Base-by-base conservation (phyloP, 2,888 invertebrate genomes). In the Autographa pulchrina region DNA sequence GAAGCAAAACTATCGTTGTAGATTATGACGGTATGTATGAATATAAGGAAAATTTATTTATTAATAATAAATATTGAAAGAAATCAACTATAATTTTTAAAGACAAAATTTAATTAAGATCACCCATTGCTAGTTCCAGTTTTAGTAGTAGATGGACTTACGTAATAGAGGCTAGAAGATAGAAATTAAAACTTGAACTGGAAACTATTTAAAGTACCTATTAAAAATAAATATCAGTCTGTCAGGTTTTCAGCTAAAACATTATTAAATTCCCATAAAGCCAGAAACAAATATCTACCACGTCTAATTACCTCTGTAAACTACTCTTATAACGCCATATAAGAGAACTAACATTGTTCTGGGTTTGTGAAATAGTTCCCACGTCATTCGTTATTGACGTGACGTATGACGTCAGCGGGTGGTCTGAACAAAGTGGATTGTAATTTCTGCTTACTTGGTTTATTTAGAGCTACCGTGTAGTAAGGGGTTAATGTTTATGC, bases 381-480 rank as follows among this genome's bases (percentile, higher is more conserved):
- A 89, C 89, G 85, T 87, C 85, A 82, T 81, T 85, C 81, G 72
- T 62, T 74, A 72, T 82, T 88, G 89, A 90, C 86, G 89, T 84
- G 86, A 86, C 86, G 86, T 90, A 92, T 90, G 91, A 89, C 84
- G 89, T 70, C 93, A 70, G 83, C 92, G 92, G 93, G 94, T 90
- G 94, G 94, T 91, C 93, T 61, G 68, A 32, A 56, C 74, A n/a
- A 76, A 85, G 86, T 84, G 83, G 77, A 67, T 76, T 61, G 61
- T 61, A 61, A 61, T 61, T 60, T 72, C 70, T 43, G 68, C 59
- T 11, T 72, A n/a, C 65, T 74, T 78, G 65, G 63, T 63, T 60
- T 25, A 35, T 13, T 71, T 71, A 75, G 69, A 63, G 81, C 81
- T 76, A 35, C 76, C 74, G 63, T 56, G n/a, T 71, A 56, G 9